Evolutionary conservation across 2,888 invertebrate genomes (phyloP), one percentile per base, ranked within the genome.

Genomic region (Apamea crenata): DNA sequence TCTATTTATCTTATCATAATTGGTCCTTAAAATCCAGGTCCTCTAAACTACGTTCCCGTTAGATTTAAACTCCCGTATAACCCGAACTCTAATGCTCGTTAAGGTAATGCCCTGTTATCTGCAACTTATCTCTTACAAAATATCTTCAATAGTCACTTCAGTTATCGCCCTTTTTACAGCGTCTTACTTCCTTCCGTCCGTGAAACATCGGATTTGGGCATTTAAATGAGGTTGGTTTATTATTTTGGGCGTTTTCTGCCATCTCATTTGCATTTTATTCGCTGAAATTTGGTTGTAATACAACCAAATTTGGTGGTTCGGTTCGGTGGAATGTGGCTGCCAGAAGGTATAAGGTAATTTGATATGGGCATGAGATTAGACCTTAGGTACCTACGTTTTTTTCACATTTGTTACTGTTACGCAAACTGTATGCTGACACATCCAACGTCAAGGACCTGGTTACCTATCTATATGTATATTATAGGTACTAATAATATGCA

Each of bases 91-190:
- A 85, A 73, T n/a, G 61, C 71, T 85, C 83, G 67, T 86, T 82
- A 86, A 76, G 71, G 32, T 86, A 82, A 81, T 73, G 10, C 73
- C 70, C 53, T 25, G 32, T 76, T 79, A 76, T 86, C 76, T 59
- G 40, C 59, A 29, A 47, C 56, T 82, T 74, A 82, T 85, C 73
- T 65, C 53, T 67, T 7, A 25, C n/a, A 70, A 78, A 84, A 65
- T n/a, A 78, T 77, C 78, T 83, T 65, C 65, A 77, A 71, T 71
- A 76, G 73, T 70, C 66, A 50, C 86, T 78, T 29, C 74, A 72
- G 74, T 68, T 72, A 78, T 67, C 66, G 21, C 18, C 50, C 18
- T 59, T 77, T 84, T 85, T 65, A 84, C 32, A 56, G 59, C 67
- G 18, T 63, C 71, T 72, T 32, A 66, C 59, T 78, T 75, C 50